Percentiles rank a stretch among this genome's conserved stretches.
These are phyloP conservation scores for Furcifer pardalis DNA, from an alignment of 2,797 vertebrate genomes.

Conservation along the genomic window DNA sequence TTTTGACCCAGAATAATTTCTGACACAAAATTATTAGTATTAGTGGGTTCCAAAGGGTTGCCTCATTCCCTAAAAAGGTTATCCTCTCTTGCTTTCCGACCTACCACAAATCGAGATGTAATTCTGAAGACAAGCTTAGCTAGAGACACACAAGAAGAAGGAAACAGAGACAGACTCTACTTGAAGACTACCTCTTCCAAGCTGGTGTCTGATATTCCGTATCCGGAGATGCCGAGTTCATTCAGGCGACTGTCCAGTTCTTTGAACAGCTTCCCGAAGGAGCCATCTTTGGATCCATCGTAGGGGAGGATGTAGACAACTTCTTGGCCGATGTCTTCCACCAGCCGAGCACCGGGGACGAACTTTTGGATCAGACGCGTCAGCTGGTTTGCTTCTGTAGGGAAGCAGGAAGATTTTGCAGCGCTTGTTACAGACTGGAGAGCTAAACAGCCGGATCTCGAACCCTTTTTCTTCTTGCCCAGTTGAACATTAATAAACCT, in stretches of 20 bases:
- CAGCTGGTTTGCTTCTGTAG: constrained; percentile 76
- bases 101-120: too few species aligned
- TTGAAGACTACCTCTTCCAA: constrained; percentile 84
- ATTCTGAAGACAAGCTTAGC: too few species aligned
- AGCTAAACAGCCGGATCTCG: not conserved
- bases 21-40: too few species aligned
- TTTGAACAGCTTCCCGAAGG: constrained; percentile 79
- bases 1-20: too few species aligned
- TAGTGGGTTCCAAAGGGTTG: too few species aligned
- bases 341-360: constrained; percentile 78
- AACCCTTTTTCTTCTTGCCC: not conserved
- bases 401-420: not conserved
- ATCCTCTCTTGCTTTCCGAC: too few species aligned
- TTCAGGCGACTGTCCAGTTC: constrained; percentile 81
- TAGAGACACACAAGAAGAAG: too few species aligned
- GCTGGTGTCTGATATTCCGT: constrained; percentile 87
- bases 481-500: not conserved
- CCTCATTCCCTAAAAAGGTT: too few species aligned
- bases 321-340: constrained; percentile 83
- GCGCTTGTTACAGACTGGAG: not conserved
- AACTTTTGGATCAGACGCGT: constrained; percentile 76
- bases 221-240: constrained; percentile 84
- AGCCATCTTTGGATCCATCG: constrained; percentile 78
- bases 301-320: constrained; percentile 84
- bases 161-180: too few species aligned